phyloP scores from a whole-genome alignment of 2,888 invertebrate species.

The Pherbina coryleti region DNA sequence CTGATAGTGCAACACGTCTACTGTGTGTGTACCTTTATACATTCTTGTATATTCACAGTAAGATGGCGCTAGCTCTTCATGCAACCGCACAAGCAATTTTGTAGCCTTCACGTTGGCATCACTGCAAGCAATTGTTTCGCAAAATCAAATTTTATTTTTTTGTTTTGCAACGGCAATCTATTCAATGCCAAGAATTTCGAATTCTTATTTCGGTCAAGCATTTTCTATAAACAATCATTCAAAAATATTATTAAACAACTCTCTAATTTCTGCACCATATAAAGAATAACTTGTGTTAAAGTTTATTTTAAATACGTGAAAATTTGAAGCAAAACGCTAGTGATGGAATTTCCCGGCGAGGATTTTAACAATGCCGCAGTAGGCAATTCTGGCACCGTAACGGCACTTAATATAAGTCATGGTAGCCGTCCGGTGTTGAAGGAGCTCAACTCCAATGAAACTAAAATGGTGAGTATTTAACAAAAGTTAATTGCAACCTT shows the following conservation, averaged over 20 bases:
- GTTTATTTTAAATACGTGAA: background rate
- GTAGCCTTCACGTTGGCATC: background rate
- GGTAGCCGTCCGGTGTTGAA: slow-evolving; percentile 49
- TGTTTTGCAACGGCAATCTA: slow-evolving; percentile 16
- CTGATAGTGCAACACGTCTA: background rate
- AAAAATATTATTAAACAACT: too few relatives aligned
- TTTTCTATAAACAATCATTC: too few relatives aligned
- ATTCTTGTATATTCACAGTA: background rate
- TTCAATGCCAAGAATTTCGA: background rate
- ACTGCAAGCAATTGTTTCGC: background rate
- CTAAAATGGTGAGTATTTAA: slow-evolving; percentile 54
- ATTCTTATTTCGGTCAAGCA: background rate
- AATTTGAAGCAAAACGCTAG: background rate
- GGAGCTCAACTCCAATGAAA: slow-evolving; percentile 58
- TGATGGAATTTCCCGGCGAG: slow-evolving; percentile 44
- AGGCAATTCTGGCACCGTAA: slow-evolving; percentile 18
- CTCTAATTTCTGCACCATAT: background rate
- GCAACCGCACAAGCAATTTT: background rate
- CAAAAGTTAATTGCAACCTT: background rate
- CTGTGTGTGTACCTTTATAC: background rate
- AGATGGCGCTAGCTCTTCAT: background rate
- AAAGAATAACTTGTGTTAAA: background rate
- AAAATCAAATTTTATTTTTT: slow-evolving; percentile 26
- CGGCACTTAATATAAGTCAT: slow-evolving; percentile 26
- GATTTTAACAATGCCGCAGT: slow-evolving; percentile 35